Evolutionary conservation across 2,797 vertebrate genomes (phyloP).

Genomic region (Scolopax bukidnonensis): DNA sequence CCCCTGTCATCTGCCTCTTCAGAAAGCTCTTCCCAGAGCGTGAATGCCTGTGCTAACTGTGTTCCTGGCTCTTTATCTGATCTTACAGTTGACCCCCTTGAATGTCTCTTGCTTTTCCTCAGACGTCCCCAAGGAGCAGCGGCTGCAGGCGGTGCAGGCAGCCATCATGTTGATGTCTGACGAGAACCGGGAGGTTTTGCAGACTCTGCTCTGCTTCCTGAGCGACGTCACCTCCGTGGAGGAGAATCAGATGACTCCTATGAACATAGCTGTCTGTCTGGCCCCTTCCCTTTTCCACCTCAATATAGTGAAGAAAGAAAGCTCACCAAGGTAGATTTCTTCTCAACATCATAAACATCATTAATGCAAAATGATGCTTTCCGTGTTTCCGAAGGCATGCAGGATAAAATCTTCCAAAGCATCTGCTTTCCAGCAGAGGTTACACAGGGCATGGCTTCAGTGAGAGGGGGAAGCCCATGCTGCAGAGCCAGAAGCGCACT

Average conservation of each 20-base stretch:
- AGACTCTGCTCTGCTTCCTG: conserved; percentile 95
- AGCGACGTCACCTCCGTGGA: conserved; percentile 91
- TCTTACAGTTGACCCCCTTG: not conserved
- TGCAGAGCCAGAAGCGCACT: not conserved
- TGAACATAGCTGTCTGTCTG: conserved; percentile 97
- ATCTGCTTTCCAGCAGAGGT: not conserved
- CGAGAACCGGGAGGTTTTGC: conserved; percentile 94
- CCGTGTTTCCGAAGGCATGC: not conserved
- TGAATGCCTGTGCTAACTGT: not conserved
- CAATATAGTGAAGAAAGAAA: conserved; percentile 95
- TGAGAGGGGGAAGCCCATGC: not conserved
- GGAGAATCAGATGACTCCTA: conserved; percentile 98
- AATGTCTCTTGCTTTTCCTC: not conserved
- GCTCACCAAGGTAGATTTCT: conserved; percentile 86
- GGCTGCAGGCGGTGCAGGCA: conserved; percentile 91
- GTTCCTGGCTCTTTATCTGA: not conserved
- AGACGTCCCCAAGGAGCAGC: conserved; percentile 97
- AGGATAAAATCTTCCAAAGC: not conserved
- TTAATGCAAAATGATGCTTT: not conserved
- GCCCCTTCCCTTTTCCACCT: conserved; percentile 98
- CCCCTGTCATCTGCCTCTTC: not conserved
- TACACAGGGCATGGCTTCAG: not conserved
- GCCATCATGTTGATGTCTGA: conserved; percentile 97
- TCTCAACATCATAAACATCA: not conserved
- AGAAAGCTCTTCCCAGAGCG: not conserved